phyloP scores from a whole-genome alignment of 2,113 vertebrate species.

The Alligator sinensis region DNA sequence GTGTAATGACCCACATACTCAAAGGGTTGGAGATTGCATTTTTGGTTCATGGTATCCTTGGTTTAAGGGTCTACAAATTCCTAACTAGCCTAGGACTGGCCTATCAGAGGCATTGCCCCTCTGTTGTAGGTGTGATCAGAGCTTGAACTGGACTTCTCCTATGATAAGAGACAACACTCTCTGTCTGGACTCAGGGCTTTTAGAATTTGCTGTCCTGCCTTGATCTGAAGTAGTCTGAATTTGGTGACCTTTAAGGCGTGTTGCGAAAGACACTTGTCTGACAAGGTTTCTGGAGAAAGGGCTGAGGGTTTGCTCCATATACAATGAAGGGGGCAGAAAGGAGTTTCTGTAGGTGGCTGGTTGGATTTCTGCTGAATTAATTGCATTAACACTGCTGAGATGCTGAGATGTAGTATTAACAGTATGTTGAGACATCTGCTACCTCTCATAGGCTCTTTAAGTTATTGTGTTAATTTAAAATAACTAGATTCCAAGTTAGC shows the following conservation, averaged over 20 bases:
- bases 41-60: not conserved
- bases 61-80: not conserved
- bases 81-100: not conserved
- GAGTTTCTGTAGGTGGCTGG: rapidly evolving
- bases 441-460: not conserved
- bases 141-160: not conserved
- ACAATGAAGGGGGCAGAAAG: not conserved
- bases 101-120: not conserved
- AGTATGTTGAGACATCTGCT: not conserved
- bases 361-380: not conserved
- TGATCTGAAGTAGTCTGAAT: not conserved
- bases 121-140: rapidly evolving
- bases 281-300: too few species aligned
- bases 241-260: not conserved
- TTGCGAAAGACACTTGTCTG: not conserved
- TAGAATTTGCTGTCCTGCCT: not conserved
- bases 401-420: not conserved
- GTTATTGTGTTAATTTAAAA: not conserved
- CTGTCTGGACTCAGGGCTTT: not conserved
- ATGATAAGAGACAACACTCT: not conserved
- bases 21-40: rapidly evolving
- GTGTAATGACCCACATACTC: not conserved
- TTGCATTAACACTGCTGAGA: not conserved
- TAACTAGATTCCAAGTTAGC: not conserved
- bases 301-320: not conserved